Conservation (phyloP, 2,888 invertebrate genomes). For the Caenorhabditis virilis region DNA sequence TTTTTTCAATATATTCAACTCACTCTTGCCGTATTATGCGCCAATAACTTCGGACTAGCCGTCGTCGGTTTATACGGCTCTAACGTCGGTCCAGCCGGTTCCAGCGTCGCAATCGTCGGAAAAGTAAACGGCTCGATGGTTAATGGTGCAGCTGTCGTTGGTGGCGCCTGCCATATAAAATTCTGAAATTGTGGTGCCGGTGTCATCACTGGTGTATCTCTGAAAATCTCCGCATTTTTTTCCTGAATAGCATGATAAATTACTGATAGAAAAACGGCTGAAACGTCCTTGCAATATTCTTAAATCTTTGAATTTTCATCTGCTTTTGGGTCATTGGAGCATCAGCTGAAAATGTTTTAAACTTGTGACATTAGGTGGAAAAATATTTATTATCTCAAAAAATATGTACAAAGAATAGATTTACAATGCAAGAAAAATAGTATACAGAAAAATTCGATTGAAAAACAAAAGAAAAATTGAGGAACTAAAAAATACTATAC, state of each 20-base stretch:
- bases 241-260: background rate
- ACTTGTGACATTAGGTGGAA: background rate
- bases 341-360: conserved; percentile 22
- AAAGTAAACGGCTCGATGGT: conserved; percentile 32
- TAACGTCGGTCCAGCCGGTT: conserved; percentile 22
- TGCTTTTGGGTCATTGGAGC: conserved; percentile 16
- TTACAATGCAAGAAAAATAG: background rate
- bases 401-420: background rate
- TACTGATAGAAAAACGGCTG: conserved; percentile 12
- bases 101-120: conserved; percentile 15
- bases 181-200: conserved; percentile 32
- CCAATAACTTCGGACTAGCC: conserved; percentile 40
- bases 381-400: background rate
- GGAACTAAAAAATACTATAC: too few relatives aligned
- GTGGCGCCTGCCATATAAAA: conserved; percentile 28
- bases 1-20: background rate
- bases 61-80: conserved; percentile 31
- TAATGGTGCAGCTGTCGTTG: conserved; percentile 21
- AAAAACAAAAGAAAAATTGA: too few relatives aligned
- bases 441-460: too few relatives aligned
- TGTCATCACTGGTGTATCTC: conserved; percentile 8
- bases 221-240: background rate
- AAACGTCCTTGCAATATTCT: conserved; percentile 30
- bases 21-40: conserved; percentile 51
- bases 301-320: conserved; percentile 24